Base-by-base conservation (phyloP, 2,888 invertebrate species). In the Agrochola circellaris region DNA sequence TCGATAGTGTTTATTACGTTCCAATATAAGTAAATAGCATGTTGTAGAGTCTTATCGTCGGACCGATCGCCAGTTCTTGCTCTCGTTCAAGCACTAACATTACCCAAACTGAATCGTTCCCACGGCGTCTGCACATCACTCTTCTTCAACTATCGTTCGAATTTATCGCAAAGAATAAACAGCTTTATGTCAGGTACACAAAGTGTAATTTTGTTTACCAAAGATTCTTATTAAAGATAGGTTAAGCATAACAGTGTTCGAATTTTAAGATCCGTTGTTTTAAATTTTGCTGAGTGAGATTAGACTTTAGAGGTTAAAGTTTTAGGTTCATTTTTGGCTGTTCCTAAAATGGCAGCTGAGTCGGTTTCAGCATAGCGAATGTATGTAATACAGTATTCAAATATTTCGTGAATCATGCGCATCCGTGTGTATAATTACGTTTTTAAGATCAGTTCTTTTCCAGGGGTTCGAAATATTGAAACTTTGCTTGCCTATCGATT, bases 391-490 rank as follows among this genome's bases (percentile, higher is more conserved):
- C 91, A 90, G 91, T 93, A 93, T 93, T 94, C 91, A 93, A 94
- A 94, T 94, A 94, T 94, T 94, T 94, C 94, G 94, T 94, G 94
- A 94, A 94, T 94, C 94, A 93, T 94, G 94, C 93, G 93, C 94
- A 93, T 92, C 93, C 94, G 93, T 93, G 93, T 94, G 93, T 94
- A 93, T 94, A 94, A 94, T 95, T 94, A 94, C 91, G 91, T 93
- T 94, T 94, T 94, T 94, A 93, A 91, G 90, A 90, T 92, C 90
- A 91, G 89, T 95, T 93, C 93, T 92, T 91, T 91, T 90, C 84
- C 93, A 95, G 93, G 91, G 93, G 90, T 94, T 91, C 79, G 60
- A 84, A 93, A 90, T 87, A 75, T 82, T 84, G 68, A 90, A 83
- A 58, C 26, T 38, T 38, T 54, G 38, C n/a, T 75, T 23, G 13